phyloP scores from a whole-genome alignment of 2,113 vertebrate genomes.

The Gadus macrocephalus region DNA sequence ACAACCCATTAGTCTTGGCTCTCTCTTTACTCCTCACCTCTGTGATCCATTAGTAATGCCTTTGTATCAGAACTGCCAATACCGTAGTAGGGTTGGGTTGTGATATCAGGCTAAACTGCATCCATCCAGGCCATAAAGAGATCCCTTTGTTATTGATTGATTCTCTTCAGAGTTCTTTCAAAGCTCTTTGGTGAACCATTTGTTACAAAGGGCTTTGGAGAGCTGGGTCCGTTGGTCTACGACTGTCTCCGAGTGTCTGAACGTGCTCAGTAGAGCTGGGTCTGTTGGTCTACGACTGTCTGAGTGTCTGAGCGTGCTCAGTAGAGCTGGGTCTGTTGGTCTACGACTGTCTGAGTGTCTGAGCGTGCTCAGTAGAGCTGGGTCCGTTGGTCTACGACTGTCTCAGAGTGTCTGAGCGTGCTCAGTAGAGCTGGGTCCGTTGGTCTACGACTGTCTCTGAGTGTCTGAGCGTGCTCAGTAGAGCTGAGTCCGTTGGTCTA shows the following conservation, averaged over 20 bases:
- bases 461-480: not conserved
- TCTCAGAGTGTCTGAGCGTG: not conserved
- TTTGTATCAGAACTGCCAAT: constrained; percentile 47
- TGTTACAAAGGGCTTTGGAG: constrained; percentile 8
- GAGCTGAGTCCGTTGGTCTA: not conserved
- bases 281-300: no score
- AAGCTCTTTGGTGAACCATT: constrained; percentile 33
- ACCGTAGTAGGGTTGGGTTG: constrained; percentile 18
- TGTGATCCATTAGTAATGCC: constrained; percentile 40
- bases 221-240: not conserved
- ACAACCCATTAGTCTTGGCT: constrained; percentile 36
- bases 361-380: no score
- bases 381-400: not conserved
- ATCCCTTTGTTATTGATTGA: constrained; percentile 40
- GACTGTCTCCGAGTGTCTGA: not conserved
- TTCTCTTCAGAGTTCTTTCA: constrained; percentile 31
- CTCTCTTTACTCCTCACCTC: constrained; percentile 26
- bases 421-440: no score
- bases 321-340: no score
- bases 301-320: not conserved
- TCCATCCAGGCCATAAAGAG: constrained; percentile 14
- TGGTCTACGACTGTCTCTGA: not conserved
- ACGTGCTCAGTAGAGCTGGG: not conserved
- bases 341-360: not conserved
- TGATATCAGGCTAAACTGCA: constrained; percentile 17